Evolutionary conservation across 2,113 vertebrate genomes (phyloP).

Genomic region (Octodon degus): DNA sequence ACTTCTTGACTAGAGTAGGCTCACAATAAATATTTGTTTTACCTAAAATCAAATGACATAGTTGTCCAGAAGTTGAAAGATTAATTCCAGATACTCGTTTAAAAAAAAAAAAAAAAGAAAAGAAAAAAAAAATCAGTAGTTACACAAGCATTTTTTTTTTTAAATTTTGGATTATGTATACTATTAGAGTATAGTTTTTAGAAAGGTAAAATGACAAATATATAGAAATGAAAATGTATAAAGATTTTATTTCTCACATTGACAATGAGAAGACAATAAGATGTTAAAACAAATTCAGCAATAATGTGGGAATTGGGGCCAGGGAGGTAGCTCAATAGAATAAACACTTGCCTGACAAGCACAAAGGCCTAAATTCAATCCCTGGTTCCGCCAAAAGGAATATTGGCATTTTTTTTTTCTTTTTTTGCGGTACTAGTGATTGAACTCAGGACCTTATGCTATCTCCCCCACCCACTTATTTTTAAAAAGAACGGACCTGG

Average conservation of each 20-base stretch:
- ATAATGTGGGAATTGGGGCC: not conserved
- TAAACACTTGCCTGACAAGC: no score
- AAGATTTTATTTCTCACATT: not conserved
- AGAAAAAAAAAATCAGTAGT: not conserved
- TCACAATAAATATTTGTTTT: constrained; percentile 10
- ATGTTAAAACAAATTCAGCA: not conserved
- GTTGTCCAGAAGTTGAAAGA: constrained; percentile 3
- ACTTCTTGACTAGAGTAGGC: not conserved
- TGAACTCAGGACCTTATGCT: no score
- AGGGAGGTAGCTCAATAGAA: no score
- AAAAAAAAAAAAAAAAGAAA: not conserved
- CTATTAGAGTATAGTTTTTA: constrained; percentile 14
- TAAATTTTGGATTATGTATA: not conserved
- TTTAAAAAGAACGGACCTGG: not conserved
- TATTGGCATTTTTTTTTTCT: not conserved
- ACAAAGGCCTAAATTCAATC: no score
- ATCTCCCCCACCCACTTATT: not conserved
- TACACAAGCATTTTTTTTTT: constrained; percentile 20
- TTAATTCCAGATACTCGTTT: constrained; percentile 15
- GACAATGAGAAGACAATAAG: not conserved
- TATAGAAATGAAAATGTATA: not conserved
- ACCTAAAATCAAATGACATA: constrained; percentile 1
- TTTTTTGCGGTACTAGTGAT: no score
- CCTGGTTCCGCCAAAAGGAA: no score
- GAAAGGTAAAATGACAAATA: constrained; percentile 5